Conservation (phyloP, 2,888 invertebrate genomes). For the Microctonus aethiopoides region DNA sequence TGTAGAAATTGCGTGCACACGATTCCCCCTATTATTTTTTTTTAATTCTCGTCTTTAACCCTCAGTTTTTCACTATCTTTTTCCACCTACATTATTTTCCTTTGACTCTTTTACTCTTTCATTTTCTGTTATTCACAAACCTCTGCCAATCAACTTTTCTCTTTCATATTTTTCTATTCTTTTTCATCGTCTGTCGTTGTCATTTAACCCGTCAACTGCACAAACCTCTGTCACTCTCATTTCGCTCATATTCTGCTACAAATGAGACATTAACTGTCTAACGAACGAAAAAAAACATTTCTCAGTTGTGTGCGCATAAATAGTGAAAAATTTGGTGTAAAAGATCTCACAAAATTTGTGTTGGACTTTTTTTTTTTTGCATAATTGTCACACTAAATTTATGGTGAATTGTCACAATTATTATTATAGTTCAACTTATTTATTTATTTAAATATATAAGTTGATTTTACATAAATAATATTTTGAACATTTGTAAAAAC, state of each 20-base stretch:
- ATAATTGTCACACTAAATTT: too few species aligned
- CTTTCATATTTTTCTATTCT: background rate
- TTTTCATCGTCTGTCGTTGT: constrained; percentile 40
- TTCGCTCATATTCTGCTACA: background rate
- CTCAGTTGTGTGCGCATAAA: too few species aligned
- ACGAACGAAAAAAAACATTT: too few species aligned
- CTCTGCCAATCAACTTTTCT: background rate
- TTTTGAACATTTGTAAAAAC: too few species aligned
- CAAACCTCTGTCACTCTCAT: constrained; percentile 3
- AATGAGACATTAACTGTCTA: too few species aligned
- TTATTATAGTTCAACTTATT: too few species aligned
- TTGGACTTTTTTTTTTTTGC: too few species aligned
- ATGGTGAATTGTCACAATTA: too few species aligned
- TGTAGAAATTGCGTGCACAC: constrained; percentile 47
- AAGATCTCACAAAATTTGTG: too few species aligned
- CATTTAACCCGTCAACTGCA: constrained; percentile 37
- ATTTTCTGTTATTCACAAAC: constrained; percentile 19
- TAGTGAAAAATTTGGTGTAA: too few species aligned
- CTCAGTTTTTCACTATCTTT: constrained; percentile 1
- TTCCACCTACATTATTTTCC: constrained; percentile 4
- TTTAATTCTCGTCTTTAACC: background rate
- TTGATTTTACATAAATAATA: too few species aligned
- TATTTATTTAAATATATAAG: too few species aligned
- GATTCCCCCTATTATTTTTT: background rate
- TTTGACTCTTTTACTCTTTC: background rate